phyloP scores from a whole-genome alignment of 1,140 invertebrate genomes.

The Antheraea mylitta region DNA sequence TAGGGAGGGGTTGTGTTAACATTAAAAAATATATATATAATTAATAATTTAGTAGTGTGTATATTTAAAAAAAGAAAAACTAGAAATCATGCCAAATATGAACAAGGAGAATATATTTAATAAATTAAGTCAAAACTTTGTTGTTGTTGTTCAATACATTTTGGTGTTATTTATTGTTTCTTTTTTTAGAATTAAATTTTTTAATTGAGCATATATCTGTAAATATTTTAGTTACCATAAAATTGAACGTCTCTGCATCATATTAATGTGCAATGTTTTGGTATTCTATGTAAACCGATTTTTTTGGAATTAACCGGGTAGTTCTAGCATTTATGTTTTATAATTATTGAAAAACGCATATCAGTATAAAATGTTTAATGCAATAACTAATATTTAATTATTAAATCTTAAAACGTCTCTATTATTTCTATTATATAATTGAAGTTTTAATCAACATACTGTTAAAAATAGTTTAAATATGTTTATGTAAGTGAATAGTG shows the following conservation, averaged over 20 bases:
- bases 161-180: slow-evolving; percentile 1
- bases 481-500: too few relatives aligned
- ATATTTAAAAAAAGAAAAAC: too few relatives aligned
- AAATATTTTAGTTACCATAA: slow-evolving; percentile 28
- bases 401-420: too few relatives aligned
- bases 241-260: slow-evolving; percentile 18
- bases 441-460: too few relatives aligned
- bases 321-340: background rate
- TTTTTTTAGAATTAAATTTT: background rate
- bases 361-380: too few relatives aligned
- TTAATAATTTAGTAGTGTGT: background rate
- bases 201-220: background rate
- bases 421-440: too few relatives aligned
- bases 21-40: background rate
- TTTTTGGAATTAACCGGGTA: background rate
- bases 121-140: background rate
- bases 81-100: background rate
- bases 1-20: background rate
- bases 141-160: background rate
- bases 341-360: too few relatives aligned
- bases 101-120: background rate
- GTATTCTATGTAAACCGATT: background rate
- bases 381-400: too few relatives aligned
- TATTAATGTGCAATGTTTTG: background rate
- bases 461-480: too few relatives aligned